Evolutionary conservation across 1,140 invertebrate species (phyloP).

Genomic region (Drosophila carrolli): DNA sequence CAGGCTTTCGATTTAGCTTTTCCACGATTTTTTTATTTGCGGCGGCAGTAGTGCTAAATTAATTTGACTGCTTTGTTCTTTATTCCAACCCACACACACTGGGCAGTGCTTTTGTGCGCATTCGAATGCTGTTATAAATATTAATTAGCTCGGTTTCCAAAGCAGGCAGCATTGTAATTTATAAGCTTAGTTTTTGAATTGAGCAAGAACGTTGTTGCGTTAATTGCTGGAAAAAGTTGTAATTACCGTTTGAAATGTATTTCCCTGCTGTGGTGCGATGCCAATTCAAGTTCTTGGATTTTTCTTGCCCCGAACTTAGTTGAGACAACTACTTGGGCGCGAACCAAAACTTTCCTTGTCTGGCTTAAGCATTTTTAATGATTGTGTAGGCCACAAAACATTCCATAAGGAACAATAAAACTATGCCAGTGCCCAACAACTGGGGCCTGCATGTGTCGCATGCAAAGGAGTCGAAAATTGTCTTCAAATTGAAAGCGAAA

Average conservation of each 20-base stretch:
- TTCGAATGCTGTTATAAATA: constrained; percentile 61
- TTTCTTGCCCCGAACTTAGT: constrained; percentile 14
- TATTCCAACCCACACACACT: constrained; percentile 15
- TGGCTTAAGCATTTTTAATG: constrained; percentile 65
- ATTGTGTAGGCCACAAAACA: constrained; percentile 40
- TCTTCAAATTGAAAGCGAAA: constrained; percentile 81
- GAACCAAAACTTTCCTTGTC: constrained; percentile 30
- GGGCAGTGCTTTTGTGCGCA: constrained; percentile 27
- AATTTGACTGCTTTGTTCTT: constrained; percentile 72
- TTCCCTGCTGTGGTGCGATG: constrained; percentile 6
- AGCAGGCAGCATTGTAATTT: constrained; percentile 38
- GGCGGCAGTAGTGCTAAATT: constrained; percentile 64
- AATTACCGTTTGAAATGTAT: constrained; percentile 38
- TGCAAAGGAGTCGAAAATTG: constrained; percentile 49
- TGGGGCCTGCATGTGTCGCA: constrained; percentile 7
- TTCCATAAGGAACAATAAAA: constrained; percentile 44
- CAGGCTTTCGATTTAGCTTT: constrained; percentile 24
- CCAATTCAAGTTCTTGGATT: constrained; percentile 19
- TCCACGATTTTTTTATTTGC: constrained; percentile 34
- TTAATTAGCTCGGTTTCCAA: constrained; percentile 59
- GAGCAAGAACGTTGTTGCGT: constrained; percentile 1
- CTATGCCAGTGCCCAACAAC: constrained; percentile 27
- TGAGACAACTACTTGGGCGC: constrained; percentile 28
- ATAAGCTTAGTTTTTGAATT: constrained; percentile 51
- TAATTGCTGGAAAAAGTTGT: constrained; percentile 43